A percentile compares a stretch with the other conserved stretches of the same genome.
Conservation (phyloP, 1,140 invertebrate genomes). For the Dreissena rostriformis region DNA sequence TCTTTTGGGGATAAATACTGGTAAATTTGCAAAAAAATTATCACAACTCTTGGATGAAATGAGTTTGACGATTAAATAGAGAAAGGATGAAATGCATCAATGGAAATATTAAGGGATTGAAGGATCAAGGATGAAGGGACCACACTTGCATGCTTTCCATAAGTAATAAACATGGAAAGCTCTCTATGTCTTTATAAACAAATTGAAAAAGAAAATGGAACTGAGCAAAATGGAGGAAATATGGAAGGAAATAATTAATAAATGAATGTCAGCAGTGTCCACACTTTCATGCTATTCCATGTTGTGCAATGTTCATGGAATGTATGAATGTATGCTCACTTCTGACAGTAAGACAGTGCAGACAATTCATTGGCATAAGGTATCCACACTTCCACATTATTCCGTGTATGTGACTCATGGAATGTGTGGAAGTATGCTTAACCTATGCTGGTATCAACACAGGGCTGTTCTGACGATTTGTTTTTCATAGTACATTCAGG, state of each 20-base stretch:
- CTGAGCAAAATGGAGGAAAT: not conserved
- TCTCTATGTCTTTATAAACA: not conserved
- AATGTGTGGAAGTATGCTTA: slow-evolving; percentile 55
- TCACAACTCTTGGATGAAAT: too few species aligned
- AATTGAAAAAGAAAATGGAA: not conserved
- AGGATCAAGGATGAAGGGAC: not conserved
- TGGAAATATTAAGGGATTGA: too few species aligned
- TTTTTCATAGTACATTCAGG: too few species aligned
- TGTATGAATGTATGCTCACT: slow-evolving; percentile 3
- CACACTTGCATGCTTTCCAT: slow-evolving; percentile 12
- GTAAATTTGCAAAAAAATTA: too few species aligned
- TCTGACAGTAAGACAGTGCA: too few species aligned
- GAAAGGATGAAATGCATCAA: too few species aligned
- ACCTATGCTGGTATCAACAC: not conserved
- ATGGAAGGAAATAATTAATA: not conserved
- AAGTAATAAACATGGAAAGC: not conserved
- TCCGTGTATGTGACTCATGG: slow-evolving; percentile 24
- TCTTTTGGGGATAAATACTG: too few species aligned
- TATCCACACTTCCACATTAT: slow-evolving; percentile 41
- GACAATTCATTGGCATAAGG: not conserved
- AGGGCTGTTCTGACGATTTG: too few species aligned
- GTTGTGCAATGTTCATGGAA: not conserved
- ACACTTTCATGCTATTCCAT: slow-evolving; percentile 7
- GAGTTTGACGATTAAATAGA: too few species aligned
- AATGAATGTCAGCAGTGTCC: not conserved